phyloP scores from a whole-genome alignment of 2,797 vertebrate genomes.

The Sebastes iracundus region DNA sequence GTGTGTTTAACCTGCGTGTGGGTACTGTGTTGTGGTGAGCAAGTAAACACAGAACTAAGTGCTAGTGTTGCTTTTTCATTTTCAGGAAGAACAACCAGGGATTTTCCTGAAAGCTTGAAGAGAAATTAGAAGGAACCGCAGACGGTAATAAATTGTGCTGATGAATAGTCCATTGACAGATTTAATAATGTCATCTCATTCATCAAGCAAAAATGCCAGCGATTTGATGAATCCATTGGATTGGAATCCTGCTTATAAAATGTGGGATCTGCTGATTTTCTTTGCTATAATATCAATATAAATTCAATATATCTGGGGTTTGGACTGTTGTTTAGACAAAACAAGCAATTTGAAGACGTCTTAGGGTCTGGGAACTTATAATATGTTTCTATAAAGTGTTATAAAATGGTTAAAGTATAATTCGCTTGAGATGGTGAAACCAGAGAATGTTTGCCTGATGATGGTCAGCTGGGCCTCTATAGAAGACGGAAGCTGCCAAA shows the following conservation, averaged over 20 bases:
- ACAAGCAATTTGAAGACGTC: background rate
- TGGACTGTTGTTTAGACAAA: background rate
- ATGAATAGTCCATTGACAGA: background rate
- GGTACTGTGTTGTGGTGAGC: constrained; percentile 7
- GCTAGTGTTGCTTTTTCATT: background rate
- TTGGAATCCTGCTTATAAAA: background rate
- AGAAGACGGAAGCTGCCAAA: too few relatives aligned
- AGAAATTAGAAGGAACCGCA: background rate
- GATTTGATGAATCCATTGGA: background rate
- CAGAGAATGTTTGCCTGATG: background rate
- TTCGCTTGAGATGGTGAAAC: background rate
- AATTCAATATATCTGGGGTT: background rate
- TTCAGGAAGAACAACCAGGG: background rate
- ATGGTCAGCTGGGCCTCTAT: too few relatives aligned
- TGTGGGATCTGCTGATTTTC: background rate
- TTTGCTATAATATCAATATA: background rate
- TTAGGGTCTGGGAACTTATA: background rate
- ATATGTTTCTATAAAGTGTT: background rate
- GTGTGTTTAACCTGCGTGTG: background rate
- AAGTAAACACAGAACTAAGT: background rate
- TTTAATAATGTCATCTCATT: background rate
- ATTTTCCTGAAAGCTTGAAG: background rate
- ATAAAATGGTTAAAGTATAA: background rate
- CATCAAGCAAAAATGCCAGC: background rate
- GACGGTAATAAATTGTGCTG: background rate